Conservation (phyloP, 2,797 vertebrate species). For the Dicrostonyx torquatus region DNA sequence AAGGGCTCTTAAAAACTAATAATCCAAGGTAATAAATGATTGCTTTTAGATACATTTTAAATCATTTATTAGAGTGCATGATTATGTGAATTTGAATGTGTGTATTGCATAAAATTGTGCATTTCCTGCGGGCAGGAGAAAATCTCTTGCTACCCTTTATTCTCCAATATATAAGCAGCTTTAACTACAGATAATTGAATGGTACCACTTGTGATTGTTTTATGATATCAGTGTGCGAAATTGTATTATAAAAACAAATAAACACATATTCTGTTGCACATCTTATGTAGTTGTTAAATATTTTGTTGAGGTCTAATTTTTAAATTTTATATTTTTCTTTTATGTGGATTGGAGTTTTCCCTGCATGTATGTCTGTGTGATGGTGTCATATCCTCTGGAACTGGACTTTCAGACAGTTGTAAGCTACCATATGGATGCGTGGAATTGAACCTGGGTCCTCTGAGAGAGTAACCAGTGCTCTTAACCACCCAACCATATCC, state of each 20-base stretch:
- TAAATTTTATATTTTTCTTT: not conserved
- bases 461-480: not conserved
- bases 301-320: not conserved
- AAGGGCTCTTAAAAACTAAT: not conserved
- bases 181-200: not conserved
- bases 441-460: not conserved
- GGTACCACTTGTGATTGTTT: not conserved
- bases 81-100: not conserved
- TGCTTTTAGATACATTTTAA: not conserved
- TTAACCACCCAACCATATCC: not conserved
- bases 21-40: not conserved
- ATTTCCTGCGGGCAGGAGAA: not conserved
- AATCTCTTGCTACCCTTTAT: not conserved
- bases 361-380: not conserved
- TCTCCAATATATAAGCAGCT: not conserved
- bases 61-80: not conserved
- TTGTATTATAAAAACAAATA: not conserved
- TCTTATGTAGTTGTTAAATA: not conserved
- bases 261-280: not conserved
- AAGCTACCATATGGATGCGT: not conserved
- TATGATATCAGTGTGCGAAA: not conserved
- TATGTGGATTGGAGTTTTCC: not conserved
- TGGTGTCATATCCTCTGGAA: not conserved
- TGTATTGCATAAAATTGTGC: not conserved
- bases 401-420: not conserved